Evolutionary conservation across 2,113 vertebrate species (phyloP), one percentile per base, ranked within the genome.

Genomic region (Reinhardtius hippoglossoides): DNA sequence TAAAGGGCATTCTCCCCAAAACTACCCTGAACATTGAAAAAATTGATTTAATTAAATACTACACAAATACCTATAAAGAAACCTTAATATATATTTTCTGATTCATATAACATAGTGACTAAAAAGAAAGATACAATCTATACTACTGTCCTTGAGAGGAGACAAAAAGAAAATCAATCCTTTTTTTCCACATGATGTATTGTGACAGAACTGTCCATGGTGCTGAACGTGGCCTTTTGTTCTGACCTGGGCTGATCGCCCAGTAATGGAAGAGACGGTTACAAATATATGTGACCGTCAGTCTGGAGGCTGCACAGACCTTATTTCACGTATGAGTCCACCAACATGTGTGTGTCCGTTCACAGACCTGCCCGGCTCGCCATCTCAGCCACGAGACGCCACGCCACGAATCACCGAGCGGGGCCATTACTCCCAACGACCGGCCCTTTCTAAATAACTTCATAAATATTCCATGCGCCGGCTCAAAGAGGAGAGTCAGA

Each of bases 381-480:
- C 58, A 81, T 87, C 80, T 73, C 62, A 76, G 77, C 71, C 65
- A 60, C 16, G 35, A 76, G 66, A 69, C 61, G 77, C 66, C 78
- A 80, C 82, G 63, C 59, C 9, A 46, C 91, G 74, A 89, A 90
- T 93, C 86, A 90, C 80, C 78, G 87, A 87, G 80, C 59, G 80
- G 82, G 82, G 60, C 80, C 82, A 88, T 89, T 90, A 89, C 82
- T 86, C 88, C 88, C 60, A 42, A n/a, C 10, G 67, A 59, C 71
- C 21, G 76, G 48, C 73, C 83, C 80, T 73, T 76, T 77, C 85
- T 88, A 82, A 87, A 90, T 85, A 85, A 89, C 87, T 86, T 90
- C 75, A 92, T 92, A 90, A 92, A 94, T 92, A 93, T 89, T 93
- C 81, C 70, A 92, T 85, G 70, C 46, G 54, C 74, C 16, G 8